Percentiles rank a stretch among this genome's conserved stretches.
These are phyloP conservation scores for Narcine bancroftii DNA, from an alignment of 2,113 vertebrate genomes.

Conservation along the genomic window DNA sequence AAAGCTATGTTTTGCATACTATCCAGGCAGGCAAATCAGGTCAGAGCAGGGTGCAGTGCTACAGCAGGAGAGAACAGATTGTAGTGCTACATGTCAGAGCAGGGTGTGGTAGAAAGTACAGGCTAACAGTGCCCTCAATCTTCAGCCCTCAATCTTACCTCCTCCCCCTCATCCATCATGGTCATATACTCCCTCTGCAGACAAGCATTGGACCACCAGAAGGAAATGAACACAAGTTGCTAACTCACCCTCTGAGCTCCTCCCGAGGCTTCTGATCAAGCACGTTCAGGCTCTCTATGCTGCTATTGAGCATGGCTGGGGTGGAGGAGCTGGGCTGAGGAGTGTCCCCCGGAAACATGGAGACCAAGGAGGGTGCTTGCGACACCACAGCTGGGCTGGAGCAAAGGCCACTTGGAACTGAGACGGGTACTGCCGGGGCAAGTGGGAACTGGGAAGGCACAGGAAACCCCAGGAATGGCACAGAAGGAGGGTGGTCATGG, in stretches of 20 bases:
- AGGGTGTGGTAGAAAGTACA: too few species aligned
- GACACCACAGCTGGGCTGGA: neutral
- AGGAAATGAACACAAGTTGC: neutral
- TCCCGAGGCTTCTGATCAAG: constrained; percentile 57
- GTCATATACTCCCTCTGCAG: neutral
- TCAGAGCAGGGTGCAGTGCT: too few species aligned
- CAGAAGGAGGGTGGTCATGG: neutral
- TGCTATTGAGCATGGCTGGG: constrained; percentile 43
- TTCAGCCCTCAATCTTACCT: neutral
- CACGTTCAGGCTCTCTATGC: constrained; percentile 50
- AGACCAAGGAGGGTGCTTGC: neutral
- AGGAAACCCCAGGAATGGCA: neutral
- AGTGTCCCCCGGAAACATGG: neutral
- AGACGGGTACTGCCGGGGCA: neutral
- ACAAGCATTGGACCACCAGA: neutral
- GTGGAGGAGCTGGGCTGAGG: neutral
- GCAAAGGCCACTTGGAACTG: neutral
- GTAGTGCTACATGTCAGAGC: too few species aligned
- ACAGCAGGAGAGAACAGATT: too few species aligned
- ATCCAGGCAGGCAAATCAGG: too few species aligned
- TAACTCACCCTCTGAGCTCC: constrained; percentile 57
- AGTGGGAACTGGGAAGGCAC: neutral
- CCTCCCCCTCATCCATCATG: neutral
- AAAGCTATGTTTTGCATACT: too few species aligned
- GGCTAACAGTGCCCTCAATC: too few species aligned